These are phyloP conservation scores for Lysandra bellargus DNA, from an alignment of 2,888 invertebrate species.

Conservation along the genomic window DNA sequence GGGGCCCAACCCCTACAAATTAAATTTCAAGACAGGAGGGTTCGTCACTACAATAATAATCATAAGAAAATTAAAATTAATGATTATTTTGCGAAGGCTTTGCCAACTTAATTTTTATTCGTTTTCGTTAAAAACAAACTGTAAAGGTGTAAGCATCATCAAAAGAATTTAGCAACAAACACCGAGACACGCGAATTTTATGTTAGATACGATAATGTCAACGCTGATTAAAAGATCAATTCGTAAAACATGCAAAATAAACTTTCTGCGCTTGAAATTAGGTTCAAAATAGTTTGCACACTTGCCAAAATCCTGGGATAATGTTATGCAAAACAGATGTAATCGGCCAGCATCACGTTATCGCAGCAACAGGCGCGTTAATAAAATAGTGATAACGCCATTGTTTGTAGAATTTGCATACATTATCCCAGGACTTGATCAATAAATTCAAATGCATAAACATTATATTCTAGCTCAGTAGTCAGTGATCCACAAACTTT, in stretches of 20 bases:
- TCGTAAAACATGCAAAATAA: background rate
- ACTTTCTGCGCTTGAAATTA: background rate
- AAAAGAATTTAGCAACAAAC: too few relatives aligned
- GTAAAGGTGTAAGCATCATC: too few relatives aligned
- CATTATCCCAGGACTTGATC: background rate
- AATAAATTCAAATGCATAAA: background rate
- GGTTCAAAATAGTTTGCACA: background rate
- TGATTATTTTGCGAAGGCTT: too few relatives aligned
- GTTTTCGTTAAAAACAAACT: too few relatives aligned
- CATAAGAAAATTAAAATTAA: too few relatives aligned
- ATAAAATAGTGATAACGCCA: conserved; percentile 24
- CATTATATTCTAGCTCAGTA: too few relatives aligned
- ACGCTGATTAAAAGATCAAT: background rate
- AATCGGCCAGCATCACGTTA: background rate
- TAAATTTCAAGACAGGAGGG: too few relatives aligned
- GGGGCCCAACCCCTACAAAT: too few relatives aligned
- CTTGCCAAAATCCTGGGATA: background rate
- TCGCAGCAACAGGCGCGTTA: conserved; percentile 21
- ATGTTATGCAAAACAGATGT: conserved; percentile 6
- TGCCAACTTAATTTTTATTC: too few relatives aligned
- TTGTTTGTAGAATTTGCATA: background rate
- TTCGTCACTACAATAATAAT: too few relatives aligned
- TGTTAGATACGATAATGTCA: background rate
- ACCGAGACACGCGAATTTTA: too few relatives aligned
- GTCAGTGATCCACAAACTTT: too few relatives aligned